Conservation (phyloP, 2,113 vertebrate genomes). For the Zosterops japonicus region DNA sequence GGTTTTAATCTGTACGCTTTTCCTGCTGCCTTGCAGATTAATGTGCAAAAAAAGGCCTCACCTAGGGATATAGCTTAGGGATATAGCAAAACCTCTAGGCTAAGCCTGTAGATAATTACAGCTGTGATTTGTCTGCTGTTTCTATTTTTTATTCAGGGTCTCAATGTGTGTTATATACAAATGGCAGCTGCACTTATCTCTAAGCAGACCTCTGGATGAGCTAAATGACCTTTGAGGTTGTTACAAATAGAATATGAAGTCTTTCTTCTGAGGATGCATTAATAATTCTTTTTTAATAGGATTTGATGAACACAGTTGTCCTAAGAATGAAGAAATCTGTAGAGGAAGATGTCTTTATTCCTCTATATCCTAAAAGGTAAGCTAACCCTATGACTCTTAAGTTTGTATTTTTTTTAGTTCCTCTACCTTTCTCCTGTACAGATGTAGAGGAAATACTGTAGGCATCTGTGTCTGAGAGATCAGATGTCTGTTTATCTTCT, state of each 20-base stretch:
- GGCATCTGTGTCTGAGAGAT: neutral
- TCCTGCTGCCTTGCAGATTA: neutral
- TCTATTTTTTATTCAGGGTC: neutral
- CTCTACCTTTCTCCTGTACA: neutral
- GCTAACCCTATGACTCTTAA: neutral
- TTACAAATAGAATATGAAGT: neutral
- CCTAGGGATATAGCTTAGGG: neutral
- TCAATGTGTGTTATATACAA: neutral
- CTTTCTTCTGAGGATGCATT: neutral
- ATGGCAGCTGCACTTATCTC: neutral
- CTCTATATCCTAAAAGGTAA: conserved; percentile 82
- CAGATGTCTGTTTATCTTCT: neutral
- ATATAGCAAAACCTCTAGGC: neutral
- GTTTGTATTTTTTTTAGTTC: neutral
- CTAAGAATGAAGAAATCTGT: conserved; percentile 81
- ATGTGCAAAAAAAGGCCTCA: neutral
- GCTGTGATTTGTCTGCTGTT: neutral
- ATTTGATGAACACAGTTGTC: conserved; percentile 75
- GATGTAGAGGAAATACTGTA: neutral
- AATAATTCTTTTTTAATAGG: conserved; percentile 66
- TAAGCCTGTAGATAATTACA: neutral
- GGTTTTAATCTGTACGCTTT: neutral
- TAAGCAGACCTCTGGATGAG: neutral
- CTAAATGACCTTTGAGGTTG: neutral
- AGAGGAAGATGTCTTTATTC: conserved; percentile 93